These are phyloP conservation scores for Typhlomys cinereus DNA, from an alignment of 2,113 vertebrate species.

Conservation along the genomic window DNA sequence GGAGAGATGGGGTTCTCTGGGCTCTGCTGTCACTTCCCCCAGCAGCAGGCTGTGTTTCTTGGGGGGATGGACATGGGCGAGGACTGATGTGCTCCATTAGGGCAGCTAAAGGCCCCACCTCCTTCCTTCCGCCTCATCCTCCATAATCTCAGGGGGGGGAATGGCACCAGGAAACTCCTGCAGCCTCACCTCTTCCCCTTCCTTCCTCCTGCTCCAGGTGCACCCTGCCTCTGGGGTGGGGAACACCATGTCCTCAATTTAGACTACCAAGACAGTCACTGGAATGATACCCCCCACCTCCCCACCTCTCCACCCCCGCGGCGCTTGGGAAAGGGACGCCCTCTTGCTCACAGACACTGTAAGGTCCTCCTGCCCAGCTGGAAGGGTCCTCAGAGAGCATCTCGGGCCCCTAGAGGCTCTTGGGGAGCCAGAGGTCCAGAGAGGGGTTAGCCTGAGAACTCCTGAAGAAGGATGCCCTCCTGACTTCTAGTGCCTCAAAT, in stretches of 20 bases:
- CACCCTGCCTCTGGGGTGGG: conserved; percentile 66
- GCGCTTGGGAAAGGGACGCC: neutral
- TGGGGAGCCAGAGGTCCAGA: neutral
- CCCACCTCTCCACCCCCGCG: too few relatives aligned
- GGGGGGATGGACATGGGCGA: neutral
- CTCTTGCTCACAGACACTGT: neutral
- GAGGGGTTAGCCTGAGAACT: neutral
- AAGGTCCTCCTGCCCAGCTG: neutral
- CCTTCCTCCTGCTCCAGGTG: conserved; percentile 80
- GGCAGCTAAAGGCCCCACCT: conserved; percentile 29
- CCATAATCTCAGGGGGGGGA: conserved; percentile 62
- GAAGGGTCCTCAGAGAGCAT: neutral
- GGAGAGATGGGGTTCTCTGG: neutral
- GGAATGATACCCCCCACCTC: too few relatives aligned
- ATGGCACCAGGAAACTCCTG: conserved; percentile 75
- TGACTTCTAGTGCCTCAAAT: neutral
- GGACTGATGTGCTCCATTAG: neutral
- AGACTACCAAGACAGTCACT: neutral
- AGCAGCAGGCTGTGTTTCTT: neutral
- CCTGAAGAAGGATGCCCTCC: neutral
- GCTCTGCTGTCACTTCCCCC: neutral
- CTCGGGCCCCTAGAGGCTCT: neutral
- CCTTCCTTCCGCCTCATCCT: conserved; percentile 47
- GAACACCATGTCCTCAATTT: neutral
- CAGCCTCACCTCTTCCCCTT: conserved; percentile 78